Percentiles rank a stretch among this genome's conserved stretches.
These are phyloP conservation scores for Callitettix versicolor DNA, from an alignment of 1,140 invertebrate genomes.

Conservation along the genomic window DNA sequence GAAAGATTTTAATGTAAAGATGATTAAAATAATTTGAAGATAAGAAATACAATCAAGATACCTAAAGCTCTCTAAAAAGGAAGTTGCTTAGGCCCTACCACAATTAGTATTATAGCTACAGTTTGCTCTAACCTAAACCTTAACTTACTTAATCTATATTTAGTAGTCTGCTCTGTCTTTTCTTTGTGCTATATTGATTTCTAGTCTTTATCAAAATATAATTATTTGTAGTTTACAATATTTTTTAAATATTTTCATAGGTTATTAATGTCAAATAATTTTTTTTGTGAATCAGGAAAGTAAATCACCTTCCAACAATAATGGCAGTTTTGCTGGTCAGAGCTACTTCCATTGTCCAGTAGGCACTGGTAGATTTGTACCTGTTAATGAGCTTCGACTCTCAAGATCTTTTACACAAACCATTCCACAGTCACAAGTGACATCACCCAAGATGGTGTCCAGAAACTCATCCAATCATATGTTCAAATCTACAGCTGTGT, in stretches of 20 bases:
- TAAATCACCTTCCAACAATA: conserved; percentile 6
- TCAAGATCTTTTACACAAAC: not conserved
- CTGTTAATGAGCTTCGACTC: conserved; percentile 13
- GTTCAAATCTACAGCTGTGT: not conserved
- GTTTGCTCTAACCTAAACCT: too few species aligned
- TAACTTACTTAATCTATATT: too few species aligned
- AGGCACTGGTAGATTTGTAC: conserved; percentile 20
- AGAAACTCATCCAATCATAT: not conserved
- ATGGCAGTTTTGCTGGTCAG: conserved; percentile 16
- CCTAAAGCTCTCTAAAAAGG: too few species aligned
- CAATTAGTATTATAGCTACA: too few species aligned
- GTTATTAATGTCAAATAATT: not conserved
- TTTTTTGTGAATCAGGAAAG: conserved; percentile 14
- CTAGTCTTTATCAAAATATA: not conserved
- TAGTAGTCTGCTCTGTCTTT: too few species aligned
- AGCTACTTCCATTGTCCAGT: conserved; percentile 18
- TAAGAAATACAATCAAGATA: too few species aligned
- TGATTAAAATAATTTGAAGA: too few species aligned
- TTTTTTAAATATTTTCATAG: conserved; percentile 2
- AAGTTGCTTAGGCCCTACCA: too few species aligned
- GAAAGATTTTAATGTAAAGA: too few species aligned
- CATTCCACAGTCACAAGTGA: not conserved
- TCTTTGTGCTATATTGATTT: not conserved
- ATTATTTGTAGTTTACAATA: not conserved
- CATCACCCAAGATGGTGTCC: not conserved